Conservation (phyloP, 2,888 invertebrate species). For the Pediacus dermestoides region DNA sequence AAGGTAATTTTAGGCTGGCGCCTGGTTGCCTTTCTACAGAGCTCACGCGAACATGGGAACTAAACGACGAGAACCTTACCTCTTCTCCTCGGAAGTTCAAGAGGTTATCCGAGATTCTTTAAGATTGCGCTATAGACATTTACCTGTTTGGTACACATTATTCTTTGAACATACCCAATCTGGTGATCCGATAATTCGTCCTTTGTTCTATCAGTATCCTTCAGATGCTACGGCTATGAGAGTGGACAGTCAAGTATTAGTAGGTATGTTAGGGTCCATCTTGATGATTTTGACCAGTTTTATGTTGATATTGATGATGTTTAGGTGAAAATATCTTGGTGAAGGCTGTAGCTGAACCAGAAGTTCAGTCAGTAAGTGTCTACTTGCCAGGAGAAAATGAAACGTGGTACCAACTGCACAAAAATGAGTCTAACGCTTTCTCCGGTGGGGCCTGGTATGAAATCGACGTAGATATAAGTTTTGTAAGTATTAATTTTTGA, state of each 20-base stretch:
- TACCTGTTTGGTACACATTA: conserved; percentile 86
- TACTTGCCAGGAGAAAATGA: conserved; percentile 78
- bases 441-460: conserved; percentile 9
- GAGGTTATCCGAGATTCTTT: conserved; percentile 67
- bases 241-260: conserved; percentile 71
- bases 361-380: conserved; percentile 66
- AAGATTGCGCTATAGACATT: conserved; percentile 75
- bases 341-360: conserved; percentile 76
- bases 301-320: too few species aligned
- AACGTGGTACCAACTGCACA: conserved; percentile 71
- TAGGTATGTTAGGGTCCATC: conserved; percentile 56
- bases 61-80: conserved; percentile 92
- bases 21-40: conserved; percentile 91
- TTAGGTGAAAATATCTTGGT: conserved; percentile 75
- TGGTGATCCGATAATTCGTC: conserved; percentile 84
- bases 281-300: conserved; percentile 5
- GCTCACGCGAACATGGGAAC: conserved; percentile 94
- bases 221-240: conserved; percentile 69
- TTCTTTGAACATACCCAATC: conserved; percentile 82
- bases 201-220: conserved; percentile 86
- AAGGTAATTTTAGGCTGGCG: conserved; percentile 62
- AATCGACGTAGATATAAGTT: conserved; percentile 12
- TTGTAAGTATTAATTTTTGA: too few species aligned
- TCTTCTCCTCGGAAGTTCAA: conserved; percentile 70
- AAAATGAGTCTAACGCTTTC: too few species aligned